These are phyloP conservation scores for Semaprochilodus insignis DNA, from an alignment of 2,797 vertebrate species.

Conservation along the genomic window DNA sequence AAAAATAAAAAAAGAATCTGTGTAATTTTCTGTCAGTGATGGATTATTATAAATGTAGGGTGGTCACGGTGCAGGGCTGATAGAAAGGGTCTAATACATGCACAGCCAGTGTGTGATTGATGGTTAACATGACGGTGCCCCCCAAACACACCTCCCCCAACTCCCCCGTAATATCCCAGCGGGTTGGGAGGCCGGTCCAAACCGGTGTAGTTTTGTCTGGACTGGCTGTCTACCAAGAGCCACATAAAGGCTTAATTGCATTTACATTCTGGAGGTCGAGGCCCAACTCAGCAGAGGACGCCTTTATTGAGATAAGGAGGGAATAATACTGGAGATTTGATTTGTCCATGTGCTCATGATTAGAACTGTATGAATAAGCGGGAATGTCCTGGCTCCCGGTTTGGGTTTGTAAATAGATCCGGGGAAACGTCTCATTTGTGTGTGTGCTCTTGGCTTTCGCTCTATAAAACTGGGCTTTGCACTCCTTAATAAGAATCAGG, in stretches of 20 bases:
- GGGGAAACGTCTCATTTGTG: constrained; percentile 9
- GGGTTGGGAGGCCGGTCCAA: constrained; percentile 46
- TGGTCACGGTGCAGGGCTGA: neutral
- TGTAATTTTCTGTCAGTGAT: no score
- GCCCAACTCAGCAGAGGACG: constrained; percentile 35
- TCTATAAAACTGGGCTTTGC: neutral
- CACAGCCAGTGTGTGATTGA: constrained; percentile 58
- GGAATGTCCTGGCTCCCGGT: constrained; percentile 10
- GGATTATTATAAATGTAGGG: no score
- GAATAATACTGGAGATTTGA: constrained; percentile 56
- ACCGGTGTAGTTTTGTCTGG: constrained; percentile 49
- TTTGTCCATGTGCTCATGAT: constrained; percentile 54
- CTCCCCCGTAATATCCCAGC: constrained; percentile 47
- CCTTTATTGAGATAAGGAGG: constrained; percentile 45
- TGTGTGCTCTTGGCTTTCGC: neutral
- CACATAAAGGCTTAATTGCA: constrained; percentile 57
- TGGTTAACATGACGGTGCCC: constrained; percentile 60
- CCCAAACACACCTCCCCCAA: neutral
- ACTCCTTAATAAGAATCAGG: neutral
- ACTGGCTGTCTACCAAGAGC: constrained; percentile 48
- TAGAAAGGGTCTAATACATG: neutral
- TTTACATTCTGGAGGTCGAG: constrained; percentile 55
- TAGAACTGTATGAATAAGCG: constrained; percentile 30
- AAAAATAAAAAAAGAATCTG: no score
- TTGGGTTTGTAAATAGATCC: constrained; percentile 9